A percentile compares a stretch with the other conserved stretches of the same genome.
phyloP scores from a whole-genome alignment of 2,888 invertebrate species.

The Polydrusus cervinus region DNA sequence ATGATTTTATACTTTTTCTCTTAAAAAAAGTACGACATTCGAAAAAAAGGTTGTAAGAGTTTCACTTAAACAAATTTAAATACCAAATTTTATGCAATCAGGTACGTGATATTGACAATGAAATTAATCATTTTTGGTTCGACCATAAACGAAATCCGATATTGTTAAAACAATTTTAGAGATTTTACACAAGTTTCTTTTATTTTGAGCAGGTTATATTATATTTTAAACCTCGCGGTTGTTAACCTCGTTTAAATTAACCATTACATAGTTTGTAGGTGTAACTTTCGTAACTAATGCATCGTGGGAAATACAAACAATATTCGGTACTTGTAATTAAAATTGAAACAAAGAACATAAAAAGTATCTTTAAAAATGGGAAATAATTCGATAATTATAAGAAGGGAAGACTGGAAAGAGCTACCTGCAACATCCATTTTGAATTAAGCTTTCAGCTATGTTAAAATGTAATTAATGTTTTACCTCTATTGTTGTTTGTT shows the following conservation, averaged over 20 bases:
- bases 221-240: constrained; percentile 2
- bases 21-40: background rate
- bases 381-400: too few relatives aligned
- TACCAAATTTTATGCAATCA: constrained; percentile 41
- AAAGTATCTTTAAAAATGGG: background rate
- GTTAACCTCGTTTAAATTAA: constrained; percentile 34
- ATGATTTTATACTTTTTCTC: background rate
- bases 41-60: constrained; percentile 32
- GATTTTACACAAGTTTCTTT: constrained; percentile 20
- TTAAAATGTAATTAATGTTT: too few relatives aligned
- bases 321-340: background rate
- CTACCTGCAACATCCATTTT: too few relatives aligned
- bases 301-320: constrained; percentile 7
- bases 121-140: constrained; percentile 40
- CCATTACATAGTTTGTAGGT: background rate
- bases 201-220: background rate
- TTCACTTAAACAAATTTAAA: constrained; percentile 45
- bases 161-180: constrained; percentile 18
- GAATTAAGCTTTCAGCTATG: too few relatives aligned
- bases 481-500: too few relatives aligned
- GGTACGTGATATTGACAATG: constrained; percentile 44
- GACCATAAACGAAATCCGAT: constrained; percentile 23
- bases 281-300: constrained; percentile 26
- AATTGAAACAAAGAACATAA: background rate
- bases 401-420: too few relatives aligned